Percentiles rank a stretch among this genome's conserved stretches.
phyloP scores from a whole-genome alignment of 2,797 vertebrate species.

The Diglossa cyanea region DNA sequence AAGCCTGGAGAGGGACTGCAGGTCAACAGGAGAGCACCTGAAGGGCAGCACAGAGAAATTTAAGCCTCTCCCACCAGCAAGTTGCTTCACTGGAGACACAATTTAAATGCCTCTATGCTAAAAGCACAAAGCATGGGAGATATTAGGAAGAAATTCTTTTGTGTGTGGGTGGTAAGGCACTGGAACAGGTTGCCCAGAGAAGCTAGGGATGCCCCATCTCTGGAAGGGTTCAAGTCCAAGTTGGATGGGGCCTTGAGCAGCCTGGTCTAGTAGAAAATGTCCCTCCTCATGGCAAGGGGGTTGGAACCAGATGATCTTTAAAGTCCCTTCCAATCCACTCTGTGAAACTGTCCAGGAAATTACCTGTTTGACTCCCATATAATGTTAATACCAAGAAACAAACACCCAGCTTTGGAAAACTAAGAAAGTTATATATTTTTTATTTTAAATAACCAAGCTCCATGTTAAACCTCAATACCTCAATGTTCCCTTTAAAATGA shows the following conservation, averaged over 20 bases:
- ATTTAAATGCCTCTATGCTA: background rate
- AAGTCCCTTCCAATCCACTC: background rate
- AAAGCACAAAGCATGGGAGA: background rate
- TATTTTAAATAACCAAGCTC: slow-evolving; percentile 17
- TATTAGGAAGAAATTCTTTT: background rate
- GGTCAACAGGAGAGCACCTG: background rate
- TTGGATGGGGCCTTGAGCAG: background rate
- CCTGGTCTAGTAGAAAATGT: background rate
- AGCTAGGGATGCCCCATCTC: background rate
- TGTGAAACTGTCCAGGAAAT: background rate
- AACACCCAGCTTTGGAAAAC: background rate
- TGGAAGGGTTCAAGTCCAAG: background rate
- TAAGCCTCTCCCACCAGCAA: background rate
- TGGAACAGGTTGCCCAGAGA: background rate
- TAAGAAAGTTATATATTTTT: background rate
- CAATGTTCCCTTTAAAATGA: background rate
- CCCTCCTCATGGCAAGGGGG: background rate
- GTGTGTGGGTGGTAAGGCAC: background rate
- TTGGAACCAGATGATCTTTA: background rate
- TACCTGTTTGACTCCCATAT: background rate
- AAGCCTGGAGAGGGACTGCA: background rate
- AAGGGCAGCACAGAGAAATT: background rate
- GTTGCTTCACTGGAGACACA: background rate
- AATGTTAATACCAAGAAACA: background rate
- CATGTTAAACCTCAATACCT: background rate